A percentile compares a stretch with the other conserved stretches of the same genome.
phyloP scores from a whole-genome alignment of 2,113 vertebrate species.

The Pachypanchax playfairii region DNA sequence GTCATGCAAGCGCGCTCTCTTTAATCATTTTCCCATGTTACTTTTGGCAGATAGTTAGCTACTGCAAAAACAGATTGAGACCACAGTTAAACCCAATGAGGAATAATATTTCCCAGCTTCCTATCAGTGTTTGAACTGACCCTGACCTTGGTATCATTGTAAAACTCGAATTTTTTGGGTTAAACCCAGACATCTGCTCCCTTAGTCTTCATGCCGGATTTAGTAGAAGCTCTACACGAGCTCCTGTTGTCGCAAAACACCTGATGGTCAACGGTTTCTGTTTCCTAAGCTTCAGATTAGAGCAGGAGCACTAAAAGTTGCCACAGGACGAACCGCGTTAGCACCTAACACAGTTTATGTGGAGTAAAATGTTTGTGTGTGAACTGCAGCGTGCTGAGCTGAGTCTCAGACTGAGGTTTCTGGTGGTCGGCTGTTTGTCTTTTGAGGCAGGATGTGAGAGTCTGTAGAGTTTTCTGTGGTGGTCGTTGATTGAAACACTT shows the following conservation, averaged over 20 bases:
- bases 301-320: conserved; percentile 24
- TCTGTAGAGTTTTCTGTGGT: conserved; percentile 25
- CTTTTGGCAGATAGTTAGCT: conserved; percentile 52
- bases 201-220: conserved; percentile 41
- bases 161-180: conserved; percentile 70
- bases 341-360: conserved; percentile 22
- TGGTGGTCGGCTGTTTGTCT: conserved; percentile 38
- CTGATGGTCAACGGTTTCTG: conserved; percentile 13
- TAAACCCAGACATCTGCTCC: conserved; percentile 56
- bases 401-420: conserved; percentile 27
- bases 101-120: conserved; percentile 56
- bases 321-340: conserved; percentile 32
- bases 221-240: conserved; percentile 14
- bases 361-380: conserved; percentile 28
- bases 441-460: conserved; percentile 26
- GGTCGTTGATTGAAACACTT: conserved; percentile 42
- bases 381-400: too few relatives aligned
- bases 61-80: conserved; percentile 32
- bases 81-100: conserved; percentile 43
- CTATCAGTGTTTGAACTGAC: conserved; percentile 56
- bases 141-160: conserved; percentile 49
- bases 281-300: not conserved
- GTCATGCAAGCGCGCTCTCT: conserved; percentile 56
- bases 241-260: conserved; percentile 27
- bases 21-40: conserved; percentile 70